phyloP scores from a whole-genome alignment of 2,797 vertebrate genomes.

The Sciaenops ocellatus region DNA sequence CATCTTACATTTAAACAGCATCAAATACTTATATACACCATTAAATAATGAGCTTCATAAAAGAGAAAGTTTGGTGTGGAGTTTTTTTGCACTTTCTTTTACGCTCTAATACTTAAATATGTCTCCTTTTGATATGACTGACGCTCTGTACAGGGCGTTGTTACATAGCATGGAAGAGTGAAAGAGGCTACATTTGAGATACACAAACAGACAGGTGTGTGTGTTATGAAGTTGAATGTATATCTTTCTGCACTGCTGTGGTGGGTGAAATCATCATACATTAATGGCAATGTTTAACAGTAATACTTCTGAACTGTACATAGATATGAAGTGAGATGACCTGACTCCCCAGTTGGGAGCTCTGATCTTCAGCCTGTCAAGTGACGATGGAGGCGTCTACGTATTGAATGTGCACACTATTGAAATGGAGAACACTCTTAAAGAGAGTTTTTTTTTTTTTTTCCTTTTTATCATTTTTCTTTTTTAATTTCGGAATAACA shows the following conservation, averaged over 20 bases:
- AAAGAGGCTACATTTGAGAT: conserved; percentile 80
- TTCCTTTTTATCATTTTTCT: conserved; percentile 30
- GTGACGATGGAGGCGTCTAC: conserved; percentile 47
- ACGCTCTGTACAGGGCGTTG: conserved; percentile 44
- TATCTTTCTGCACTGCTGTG: conserved; percentile 54
- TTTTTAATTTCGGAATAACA: conserved; percentile 73
- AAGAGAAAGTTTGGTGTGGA: conserved; percentile 80
- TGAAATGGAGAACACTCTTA: conserved; percentile 63
- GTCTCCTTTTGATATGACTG: conserved; percentile 76
- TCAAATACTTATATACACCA: conserved; percentile 92
- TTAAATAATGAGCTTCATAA: conserved; percentile 85
- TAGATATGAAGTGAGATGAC: conserved; percentile 61
- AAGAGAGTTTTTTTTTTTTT: conserved; percentile 59
- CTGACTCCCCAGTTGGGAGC: conserved; percentile 43
- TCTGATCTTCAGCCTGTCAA: conserved; percentile 49
- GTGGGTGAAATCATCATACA: conserved; percentile 59
- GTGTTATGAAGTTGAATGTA: conserved; percentile 48
- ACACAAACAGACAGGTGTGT: conserved; percentile 66
- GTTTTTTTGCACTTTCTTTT: conserved; percentile 77
- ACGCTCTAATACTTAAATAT: conserved; percentile 82
- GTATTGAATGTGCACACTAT: conserved; percentile 68
- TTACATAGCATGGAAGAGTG: conserved; percentile 71
- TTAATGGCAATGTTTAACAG: conserved; percentile 57
- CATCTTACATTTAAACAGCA: conserved; percentile 92
- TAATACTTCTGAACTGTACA: conserved; percentile 76